Evolutionary conservation across 1,140 invertebrate species (phyloP).

Genomic region (Papilio aristodemus): DNA sequence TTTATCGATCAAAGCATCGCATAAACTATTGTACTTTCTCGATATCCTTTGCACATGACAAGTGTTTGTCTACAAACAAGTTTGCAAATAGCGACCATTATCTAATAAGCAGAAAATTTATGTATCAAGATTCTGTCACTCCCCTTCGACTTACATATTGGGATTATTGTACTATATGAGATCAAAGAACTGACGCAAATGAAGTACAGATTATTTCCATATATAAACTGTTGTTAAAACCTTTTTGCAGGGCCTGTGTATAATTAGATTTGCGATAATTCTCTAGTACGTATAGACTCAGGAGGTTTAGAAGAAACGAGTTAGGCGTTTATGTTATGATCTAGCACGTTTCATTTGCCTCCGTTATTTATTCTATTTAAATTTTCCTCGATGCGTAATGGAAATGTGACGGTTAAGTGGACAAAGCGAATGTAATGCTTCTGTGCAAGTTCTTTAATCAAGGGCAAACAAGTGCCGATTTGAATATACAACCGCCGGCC

Average conservation of each 20-base stretch:
- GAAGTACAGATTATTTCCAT: too few species aligned
- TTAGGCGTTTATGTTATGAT: too few species aligned
- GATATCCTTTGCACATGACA: not conserved
- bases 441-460: slow-evolving; percentile 32
- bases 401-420: slow-evolving; percentile 16
- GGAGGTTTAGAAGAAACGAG: too few species aligned
- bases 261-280: too few species aligned
- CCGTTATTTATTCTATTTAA: not conserved
- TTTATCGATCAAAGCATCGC: slow-evolving; percentile 28
- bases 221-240: too few species aligned
- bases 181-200: too few species aligned
- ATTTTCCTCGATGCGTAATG: not conserved
- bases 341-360: not conserved
- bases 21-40: slow-evolving; percentile 9
- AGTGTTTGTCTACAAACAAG: slow-evolving; percentile 8
- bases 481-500: slow-evolving; percentile 28
- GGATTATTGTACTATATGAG: too few species aligned
- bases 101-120: not conserved
- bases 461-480: slow-evolving; percentile 33
- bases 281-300: too few species aligned
- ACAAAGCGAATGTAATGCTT: slow-evolving; percentile 24
- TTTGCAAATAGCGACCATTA: not conserved
- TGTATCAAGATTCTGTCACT: too few species aligned
- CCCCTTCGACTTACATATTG: too few species aligned
- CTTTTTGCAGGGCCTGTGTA: too few species aligned